A percentile compares a stretch with the other conserved stretches of the same genome.
phyloP scores from a whole-genome alignment of 2,888 invertebrate species.

The Arrhopalites spinosus region DNA sequence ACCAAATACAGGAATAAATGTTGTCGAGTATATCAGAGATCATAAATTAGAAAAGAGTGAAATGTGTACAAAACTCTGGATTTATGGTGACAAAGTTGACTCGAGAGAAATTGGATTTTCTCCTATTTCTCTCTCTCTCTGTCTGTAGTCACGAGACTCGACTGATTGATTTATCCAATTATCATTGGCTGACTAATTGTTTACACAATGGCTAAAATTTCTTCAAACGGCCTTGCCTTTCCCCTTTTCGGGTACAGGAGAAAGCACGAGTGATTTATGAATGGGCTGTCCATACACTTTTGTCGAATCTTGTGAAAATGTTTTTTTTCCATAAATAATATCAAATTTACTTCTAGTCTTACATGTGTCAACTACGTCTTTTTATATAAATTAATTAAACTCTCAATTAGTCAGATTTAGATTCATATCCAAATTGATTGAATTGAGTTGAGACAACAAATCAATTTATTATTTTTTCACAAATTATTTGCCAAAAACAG shows the following conservation, averaged over 20 bases:
- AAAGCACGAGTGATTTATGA: conserved; percentile 22
- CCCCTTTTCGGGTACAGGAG: neutral
- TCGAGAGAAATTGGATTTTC: conserved; percentile 22
- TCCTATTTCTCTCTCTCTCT: neutral
- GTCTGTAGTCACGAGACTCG: neutral
- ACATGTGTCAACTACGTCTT: too few species aligned
- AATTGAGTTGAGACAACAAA: too few species aligned
- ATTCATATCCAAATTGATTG: too few species aligned
- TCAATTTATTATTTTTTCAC: too few species aligned
- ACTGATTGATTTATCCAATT: conserved; percentile 46
- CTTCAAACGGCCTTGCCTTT: neutral
- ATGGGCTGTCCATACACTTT: neutral
- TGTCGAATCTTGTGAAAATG: neutral
- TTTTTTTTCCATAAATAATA: neutral
- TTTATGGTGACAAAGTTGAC: conserved; percentile 19
- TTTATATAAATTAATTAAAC: too few species aligned
- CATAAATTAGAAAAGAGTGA: too few species aligned
- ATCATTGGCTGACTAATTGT: conserved; percentile 41
- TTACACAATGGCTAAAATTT: conserved; percentile 33
- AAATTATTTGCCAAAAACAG: too few species aligned
- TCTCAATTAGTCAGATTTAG: too few species aligned
- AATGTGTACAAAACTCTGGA: neutral
- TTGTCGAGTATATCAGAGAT: too few species aligned
- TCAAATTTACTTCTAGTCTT: too few species aligned
- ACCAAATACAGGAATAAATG: too few species aligned